Conservation (phyloP, 2,797 vertebrate species). For the Alcedo quadribrachys region DNA sequence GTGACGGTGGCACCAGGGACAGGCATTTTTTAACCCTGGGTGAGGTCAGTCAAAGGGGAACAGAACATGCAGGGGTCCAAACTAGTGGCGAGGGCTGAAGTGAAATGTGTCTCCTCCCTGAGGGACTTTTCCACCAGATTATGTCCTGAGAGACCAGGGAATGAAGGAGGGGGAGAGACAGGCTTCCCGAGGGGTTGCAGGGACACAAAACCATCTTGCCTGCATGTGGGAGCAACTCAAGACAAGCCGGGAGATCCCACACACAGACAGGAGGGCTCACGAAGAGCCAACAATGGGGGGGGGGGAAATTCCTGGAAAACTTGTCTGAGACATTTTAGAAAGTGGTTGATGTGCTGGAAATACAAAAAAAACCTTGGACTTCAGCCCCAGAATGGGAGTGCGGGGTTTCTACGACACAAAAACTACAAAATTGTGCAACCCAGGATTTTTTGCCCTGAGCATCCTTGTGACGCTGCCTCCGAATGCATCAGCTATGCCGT, state of each 20-base stretch:
- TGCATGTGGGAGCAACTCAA: neutral
- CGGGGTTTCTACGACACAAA: neutral
- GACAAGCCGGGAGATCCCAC: neutral
- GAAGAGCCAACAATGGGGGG: neutral
- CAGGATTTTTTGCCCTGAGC: neutral
- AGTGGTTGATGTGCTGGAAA: neutral
- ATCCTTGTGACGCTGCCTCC: neutral
- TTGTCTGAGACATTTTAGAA: neutral
- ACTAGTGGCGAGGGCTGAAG: too few species aligned
- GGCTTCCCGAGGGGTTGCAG: rapidly evolving
- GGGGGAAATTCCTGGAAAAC: neutral
- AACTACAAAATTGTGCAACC: neutral
- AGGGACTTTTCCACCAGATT: too few species aligned
- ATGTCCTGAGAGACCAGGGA: too few species aligned
- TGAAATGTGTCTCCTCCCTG: too few species aligned
- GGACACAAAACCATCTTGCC: neutral
- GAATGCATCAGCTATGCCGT: neutral
- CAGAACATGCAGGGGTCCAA: too few species aligned
- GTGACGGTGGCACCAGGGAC: too few species aligned
- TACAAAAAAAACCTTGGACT: neutral
- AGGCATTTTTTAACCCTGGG: too few species aligned
- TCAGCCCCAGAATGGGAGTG: neutral
- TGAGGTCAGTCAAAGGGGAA: too few species aligned
- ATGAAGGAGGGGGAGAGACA: neutral
- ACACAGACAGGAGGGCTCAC: rapidly evolving